Percentiles rank a stretch among this genome's conserved stretches.
Evolutionary conservation across 2,113 vertebrate species (phyloP).

Genomic region (Lycaon pictus): DNA sequence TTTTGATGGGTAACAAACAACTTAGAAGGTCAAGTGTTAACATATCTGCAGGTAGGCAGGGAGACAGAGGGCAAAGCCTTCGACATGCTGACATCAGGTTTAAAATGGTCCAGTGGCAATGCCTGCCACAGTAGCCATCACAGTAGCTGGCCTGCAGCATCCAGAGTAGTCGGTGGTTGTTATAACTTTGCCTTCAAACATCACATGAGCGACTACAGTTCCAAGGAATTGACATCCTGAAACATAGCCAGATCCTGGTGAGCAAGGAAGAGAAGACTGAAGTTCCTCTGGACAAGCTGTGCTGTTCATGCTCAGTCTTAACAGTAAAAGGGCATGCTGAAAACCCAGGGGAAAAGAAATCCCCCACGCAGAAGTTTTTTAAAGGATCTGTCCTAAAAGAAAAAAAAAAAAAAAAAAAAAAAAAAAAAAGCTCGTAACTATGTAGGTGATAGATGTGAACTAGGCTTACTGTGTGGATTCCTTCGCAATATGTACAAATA

Average conservation of each 20-base stretch:
- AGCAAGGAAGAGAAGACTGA: background rate
- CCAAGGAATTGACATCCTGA: background rate
- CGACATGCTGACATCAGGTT: background rate
- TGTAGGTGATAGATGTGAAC: background rate
- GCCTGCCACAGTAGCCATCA: background rate
- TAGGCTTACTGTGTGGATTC: background rate
- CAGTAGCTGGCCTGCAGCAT: background rate
- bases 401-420: background rate
- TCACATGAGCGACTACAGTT: background rate
- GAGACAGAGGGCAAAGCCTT: background rate
- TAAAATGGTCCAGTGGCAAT: background rate
- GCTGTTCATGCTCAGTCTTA: background rate
- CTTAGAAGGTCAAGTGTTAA: background rate
- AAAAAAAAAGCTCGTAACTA: too few relatives aligned
- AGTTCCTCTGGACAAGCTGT: background rate
- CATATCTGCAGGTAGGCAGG: background rate
- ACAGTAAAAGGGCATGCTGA: background rate
- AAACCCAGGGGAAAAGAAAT: background rate
- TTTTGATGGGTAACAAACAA: constrained; percentile 32
- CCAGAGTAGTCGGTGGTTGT: background rate
- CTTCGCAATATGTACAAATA: background rate
- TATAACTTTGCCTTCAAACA: background rate
- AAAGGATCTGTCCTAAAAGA: background rate
- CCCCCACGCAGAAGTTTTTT: background rate
- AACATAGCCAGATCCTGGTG: background rate